Base-by-base conservation (phyloP, 2,113 vertebrate genomes). In the Phocoena phocoena region DNA sequence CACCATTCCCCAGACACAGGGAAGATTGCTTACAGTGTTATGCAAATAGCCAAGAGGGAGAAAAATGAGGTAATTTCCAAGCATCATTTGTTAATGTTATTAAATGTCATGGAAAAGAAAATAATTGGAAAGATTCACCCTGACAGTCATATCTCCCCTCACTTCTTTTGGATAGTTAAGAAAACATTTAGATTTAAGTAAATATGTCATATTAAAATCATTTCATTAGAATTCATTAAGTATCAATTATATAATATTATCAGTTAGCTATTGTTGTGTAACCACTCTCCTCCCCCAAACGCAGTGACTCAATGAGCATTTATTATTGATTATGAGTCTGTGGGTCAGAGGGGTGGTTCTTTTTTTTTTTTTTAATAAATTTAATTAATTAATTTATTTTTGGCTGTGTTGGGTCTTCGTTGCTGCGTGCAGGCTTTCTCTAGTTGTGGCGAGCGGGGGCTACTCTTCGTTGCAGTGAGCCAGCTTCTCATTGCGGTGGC, bases 71-170 rank as follows among this genome's bases (percentile, higher is more conserved):
- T 67, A 12, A 50, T 90, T 94, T 85, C 82, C 67, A 86, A 81
- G 70, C 70, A 41, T 87, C 44, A 8, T 79, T 53, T 84, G 80
- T 84, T 93, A 96, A 88, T 10, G 74, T 74, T 95, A 95, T 89
- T 93, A 91, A 94, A 86, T 88, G 83, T 60, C 73, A 76, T 26
- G 13, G 44, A 44, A 93, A 87, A 53, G 86, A 86, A 96, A 94
- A 91, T 83, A 65, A 93, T 89, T 86, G 68, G 74, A 47, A 92
- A 93, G 79, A 82, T 67, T 20, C 13, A 44, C 77, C 71, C 81
- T 76, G 77, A 60, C 21, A 18, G 60, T 14, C 15, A 23, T 11
- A 44, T 68, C 53, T 77, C 89, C 70, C 38, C 63, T 87, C 41
- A 17, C 88, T 95, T 85, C 58, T 79, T 91, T 38, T 65, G 58